Conservation (phyloP, 2,113 vertebrate species). For the Scolopax mira region DNA sequence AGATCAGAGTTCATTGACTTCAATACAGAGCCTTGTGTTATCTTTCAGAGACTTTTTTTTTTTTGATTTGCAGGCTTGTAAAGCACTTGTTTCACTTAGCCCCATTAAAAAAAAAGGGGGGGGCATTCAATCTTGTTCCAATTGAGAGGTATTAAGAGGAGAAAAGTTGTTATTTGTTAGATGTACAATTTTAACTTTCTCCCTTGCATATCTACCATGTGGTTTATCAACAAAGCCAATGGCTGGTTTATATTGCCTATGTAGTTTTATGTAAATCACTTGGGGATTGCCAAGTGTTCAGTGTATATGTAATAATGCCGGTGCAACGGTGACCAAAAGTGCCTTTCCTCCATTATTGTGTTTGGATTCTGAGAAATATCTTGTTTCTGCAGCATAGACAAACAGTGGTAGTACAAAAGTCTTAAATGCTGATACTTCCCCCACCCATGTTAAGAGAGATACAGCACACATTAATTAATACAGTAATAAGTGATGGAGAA, state of each 20-base stretch:
- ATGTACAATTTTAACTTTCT: background rate
- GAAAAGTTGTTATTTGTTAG: background rate
- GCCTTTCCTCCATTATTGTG: background rate
- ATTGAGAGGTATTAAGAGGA: background rate
- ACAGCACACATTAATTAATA: too few relatives aligned
- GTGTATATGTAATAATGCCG: background rate
- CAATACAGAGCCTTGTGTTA: background rate
- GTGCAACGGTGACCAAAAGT: background rate
- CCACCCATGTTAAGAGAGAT: fast-evolving
- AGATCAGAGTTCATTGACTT: background rate
- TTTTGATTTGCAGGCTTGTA: background rate
- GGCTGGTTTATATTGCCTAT: background rate
- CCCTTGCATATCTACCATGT: fast-evolving
- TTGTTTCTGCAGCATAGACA: background rate
- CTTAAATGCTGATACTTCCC: background rate
- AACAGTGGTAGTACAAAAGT: background rate
- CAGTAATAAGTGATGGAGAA: background rate
- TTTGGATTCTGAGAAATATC: background rate
- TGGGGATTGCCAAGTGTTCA: background rate
- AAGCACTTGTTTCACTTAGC: background rate
- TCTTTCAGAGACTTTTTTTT: background rate
- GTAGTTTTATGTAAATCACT: background rate
- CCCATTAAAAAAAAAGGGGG: background rate
- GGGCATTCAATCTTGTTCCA: background rate
- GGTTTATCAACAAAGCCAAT: background rate